A percentile compares a stretch with the other conserved stretches of the same genome.
Conservation (phyloP, 1,140 invertebrate genomes). For the Drosophila varians region DNA sequence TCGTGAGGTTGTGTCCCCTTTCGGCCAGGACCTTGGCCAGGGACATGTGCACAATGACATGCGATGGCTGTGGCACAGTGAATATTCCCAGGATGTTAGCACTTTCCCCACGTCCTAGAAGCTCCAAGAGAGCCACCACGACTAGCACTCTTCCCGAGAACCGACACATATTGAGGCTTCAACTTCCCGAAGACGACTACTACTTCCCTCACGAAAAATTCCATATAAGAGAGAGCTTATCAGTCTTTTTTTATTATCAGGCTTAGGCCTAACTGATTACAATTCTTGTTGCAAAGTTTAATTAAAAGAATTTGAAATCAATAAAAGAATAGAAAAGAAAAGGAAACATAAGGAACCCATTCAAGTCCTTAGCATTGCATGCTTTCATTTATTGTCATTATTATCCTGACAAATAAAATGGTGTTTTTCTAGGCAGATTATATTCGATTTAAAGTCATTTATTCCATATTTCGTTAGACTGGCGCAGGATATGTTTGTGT, state of each 20-base stretch:
- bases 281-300: not conserved
- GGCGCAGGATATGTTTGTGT: too few relatives aligned
- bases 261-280: not conserved
- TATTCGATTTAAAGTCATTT: too few relatives aligned
- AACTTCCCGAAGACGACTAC: not conserved
- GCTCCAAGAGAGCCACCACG: not conserved
- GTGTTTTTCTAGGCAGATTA: too few relatives aligned
- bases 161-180: not conserved
- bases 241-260: not conserved
- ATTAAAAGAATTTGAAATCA: too few relatives aligned
- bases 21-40: not conserved
- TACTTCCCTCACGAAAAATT: not conserved
- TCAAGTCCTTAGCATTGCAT: too few relatives aligned
- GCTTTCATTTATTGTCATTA: too few relatives aligned
- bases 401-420: too few relatives aligned
- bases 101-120: not conserved
- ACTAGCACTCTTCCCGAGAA: not conserved
- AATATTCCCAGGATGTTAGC: not conserved
- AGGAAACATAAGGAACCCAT: too few relatives aligned
- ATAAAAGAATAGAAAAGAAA: too few relatives aligned
- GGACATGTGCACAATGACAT: not conserved
- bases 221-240: not conserved
- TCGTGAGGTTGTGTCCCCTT: not conserved
- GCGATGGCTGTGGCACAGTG: not conserved
- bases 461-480: too few relatives aligned